Evolutionary conservation across 2,113 vertebrate genomes (phyloP), one percentile per base, ranked within the genome.

Genomic region (Nettapus auritus): DNA sequence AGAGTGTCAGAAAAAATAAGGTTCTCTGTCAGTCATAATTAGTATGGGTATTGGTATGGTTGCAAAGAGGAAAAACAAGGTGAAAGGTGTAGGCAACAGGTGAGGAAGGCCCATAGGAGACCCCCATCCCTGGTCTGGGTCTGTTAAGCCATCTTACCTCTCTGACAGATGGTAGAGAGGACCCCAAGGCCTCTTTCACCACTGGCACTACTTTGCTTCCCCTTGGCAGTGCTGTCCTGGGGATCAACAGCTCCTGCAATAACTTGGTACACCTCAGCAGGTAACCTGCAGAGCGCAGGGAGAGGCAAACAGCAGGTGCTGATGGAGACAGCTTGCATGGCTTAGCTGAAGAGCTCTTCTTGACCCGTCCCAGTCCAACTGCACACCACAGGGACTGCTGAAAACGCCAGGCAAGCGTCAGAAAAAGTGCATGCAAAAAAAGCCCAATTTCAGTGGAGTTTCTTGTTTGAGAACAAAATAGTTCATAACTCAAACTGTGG

Each of bases 41-140:
- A 14, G 40, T 9, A 13, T 64, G 66, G 60, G 38, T 10, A 3
- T 2, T 68, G 42, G 2, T 36, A 14, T 84, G 36, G 16, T 84
- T 85, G 46, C 55, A 40, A 44, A 56, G 66, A 33, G 14, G 11
- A 22, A 52, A 57, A 74, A 0, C 16, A 8, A 62, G 40, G n/a
- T 74, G 46, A 5, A 14, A 4, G 6, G 18, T 21, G 36, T 17
- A n/a, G n/a, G 42, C 34, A 33, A 19, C 56, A 15, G 25, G 60
- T 9, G n/a, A 9, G 31, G 6, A 64, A 11, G 23, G 9, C 63
- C 38, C 8, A 0, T 4, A 4, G 0, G 4, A 34, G 33, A 52
- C 19, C 31, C 52, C 56, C 5, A 1, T 23, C 8, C 31, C 40
- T 70, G 20, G 11, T 13, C 26, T 68, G 62, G 52, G 6, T 74